Percentiles rank a stretch among this genome's conserved stretches.
Conservation (phyloP, 2,113 vertebrate genomes). For the Seriola aureovittata region DNA sequence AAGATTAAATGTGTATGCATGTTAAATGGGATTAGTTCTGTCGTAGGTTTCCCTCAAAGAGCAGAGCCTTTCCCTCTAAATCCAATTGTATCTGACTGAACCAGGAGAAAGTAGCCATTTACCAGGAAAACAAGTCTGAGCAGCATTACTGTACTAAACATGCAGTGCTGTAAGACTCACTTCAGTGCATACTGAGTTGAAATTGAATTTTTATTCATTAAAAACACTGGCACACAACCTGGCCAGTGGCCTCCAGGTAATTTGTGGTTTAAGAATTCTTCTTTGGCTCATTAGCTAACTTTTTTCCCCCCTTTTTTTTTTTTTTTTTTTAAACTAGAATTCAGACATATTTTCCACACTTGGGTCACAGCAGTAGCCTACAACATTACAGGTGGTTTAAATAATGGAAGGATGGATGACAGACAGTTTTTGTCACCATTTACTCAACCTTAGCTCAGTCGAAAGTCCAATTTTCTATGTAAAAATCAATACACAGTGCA, state of each 20-base stretch:
- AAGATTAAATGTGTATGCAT: too few species aligned
- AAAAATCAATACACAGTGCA: conserved; percentile 34
- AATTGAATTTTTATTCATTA: background rate
- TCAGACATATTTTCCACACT: background rate
- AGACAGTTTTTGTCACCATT: background rate
- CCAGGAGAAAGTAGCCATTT: background rate
- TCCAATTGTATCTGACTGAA: background rate
- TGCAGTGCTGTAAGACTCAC: background rate
- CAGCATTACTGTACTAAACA: background rate
- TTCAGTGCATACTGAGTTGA: background rate
- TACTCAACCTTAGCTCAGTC: background rate
- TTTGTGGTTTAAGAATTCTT: background rate
- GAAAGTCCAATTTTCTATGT: conserved; percentile 36
- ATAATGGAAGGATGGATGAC: background rate
- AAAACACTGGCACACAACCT: background rate
- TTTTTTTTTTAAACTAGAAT: background rate
- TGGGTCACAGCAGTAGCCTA: background rate
- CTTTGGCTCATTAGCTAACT: background rate
- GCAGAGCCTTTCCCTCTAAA: too few species aligned
- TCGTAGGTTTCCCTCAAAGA: too few species aligned
- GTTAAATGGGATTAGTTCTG: too few species aligned
- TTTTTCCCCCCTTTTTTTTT: background rate
- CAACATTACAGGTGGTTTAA: background rate
- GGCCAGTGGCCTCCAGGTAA: background rate
- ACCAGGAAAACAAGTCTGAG: background rate